Conservation (phyloP, 2,797 vertebrate genomes). For the Tamandua tetradactyla region DNA sequence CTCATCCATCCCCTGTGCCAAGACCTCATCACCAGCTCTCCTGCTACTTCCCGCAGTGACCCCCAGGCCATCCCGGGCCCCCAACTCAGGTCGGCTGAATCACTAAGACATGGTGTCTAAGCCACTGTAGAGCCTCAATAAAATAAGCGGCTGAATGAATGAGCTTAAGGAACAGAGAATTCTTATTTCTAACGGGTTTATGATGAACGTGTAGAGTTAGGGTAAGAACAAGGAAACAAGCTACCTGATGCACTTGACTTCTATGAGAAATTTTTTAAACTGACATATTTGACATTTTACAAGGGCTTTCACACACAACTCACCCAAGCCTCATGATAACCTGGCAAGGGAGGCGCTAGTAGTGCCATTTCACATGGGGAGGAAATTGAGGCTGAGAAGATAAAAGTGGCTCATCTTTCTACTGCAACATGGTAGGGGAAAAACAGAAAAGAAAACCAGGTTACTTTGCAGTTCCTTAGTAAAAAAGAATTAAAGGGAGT, state of each 20-base stretch:
- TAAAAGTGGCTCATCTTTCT: not conserved
- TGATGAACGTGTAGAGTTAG: not conserved
- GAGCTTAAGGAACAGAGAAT: slow-evolving; percentile 53
- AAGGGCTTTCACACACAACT: not conserved
- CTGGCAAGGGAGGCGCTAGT: not conserved
- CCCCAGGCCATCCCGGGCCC: too few relatives aligned
- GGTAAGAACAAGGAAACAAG: slow-evolving; percentile 57
- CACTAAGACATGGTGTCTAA: not conserved
- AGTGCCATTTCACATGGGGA: not conserved
- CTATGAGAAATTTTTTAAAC: slow-evolving; percentile 27
- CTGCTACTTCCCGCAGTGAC: too few relatives aligned
- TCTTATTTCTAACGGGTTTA: slow-evolving; percentile 24
- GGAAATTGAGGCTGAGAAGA: not conserved
- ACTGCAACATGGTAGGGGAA: not conserved
- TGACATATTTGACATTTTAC: not conserved
- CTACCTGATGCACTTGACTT: slow-evolving; percentile 50
- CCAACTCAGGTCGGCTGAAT: not conserved
- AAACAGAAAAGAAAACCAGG: slow-evolving; percentile 60
- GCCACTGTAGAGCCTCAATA: not conserved
- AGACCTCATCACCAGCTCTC: too few relatives aligned
- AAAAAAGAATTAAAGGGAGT: slow-evolving; percentile 56
- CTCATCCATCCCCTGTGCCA: too few relatives aligned
- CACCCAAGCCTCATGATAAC: not conserved
- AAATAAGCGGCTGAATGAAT: not conserved
- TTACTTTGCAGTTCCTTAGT: not conserved